Evolutionary conservation across 2,888 invertebrate species (phyloP), one percentile per base, ranked within the genome.

Genomic region (Pyralis farinalis): DNA sequence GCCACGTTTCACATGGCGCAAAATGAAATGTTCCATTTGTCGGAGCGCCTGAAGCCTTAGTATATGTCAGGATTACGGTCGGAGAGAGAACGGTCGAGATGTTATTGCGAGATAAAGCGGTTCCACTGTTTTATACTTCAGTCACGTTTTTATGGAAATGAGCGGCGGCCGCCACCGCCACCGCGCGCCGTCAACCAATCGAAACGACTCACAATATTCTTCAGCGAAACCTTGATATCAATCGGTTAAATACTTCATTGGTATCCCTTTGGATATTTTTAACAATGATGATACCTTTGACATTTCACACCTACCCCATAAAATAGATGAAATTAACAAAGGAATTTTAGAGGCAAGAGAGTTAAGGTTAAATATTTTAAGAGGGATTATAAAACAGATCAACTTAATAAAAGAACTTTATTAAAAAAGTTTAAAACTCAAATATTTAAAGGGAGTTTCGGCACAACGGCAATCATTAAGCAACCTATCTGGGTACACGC

Each of bases 111-210:
- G 39, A 42, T 45, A 40, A 37, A 22, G 42, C 45, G 11, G 31
- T 37, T 37, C 32, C 10, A 7, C 5, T 22, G 21, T 30, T 43
- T 29, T 10, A 28, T 28, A 44, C 12, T 22, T 20, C 12, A 21
- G 34, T 44, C 43, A 44, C 43, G 43, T 44, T 44, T 36, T 40
- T 40, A 40, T 40, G 40, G 34, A 44, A 37, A 44, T 40, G 29
- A 34, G 40, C 29, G 10, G 22, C 33, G 34, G 28, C 39, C 30
- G 21, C 16, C 16, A 16, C 16, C 25, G 16, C 16, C 3, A n/a
- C n/a, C n/a, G n/a, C n/a, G 37, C 10, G 34, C 31, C 20, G 7
- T n/a, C 22, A 5, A 36, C 30, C 31, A 37, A 40, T 43, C 25
- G 3, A 2, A 25, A 25, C 25, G 25, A 25, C 5, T 25, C 5